These are phyloP conservation scores for Homarus gammarus DNA, from an alignment of 2,888 invertebrate genomes.

Conservation along the genomic window DNA sequence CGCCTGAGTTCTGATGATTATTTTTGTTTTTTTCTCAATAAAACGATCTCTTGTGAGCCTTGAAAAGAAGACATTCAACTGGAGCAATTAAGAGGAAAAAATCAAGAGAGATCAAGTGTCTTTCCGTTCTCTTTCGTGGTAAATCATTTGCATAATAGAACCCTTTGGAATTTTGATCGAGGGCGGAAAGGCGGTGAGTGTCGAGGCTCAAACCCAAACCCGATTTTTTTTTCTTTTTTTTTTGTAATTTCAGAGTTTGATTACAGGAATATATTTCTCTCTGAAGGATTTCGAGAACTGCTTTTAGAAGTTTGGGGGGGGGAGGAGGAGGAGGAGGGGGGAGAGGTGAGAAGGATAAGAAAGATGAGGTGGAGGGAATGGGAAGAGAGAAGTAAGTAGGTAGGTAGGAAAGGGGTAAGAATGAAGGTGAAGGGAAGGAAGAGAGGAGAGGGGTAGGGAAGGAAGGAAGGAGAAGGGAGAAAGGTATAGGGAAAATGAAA, in stretches of 20 bases:
- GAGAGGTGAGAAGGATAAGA: no score
- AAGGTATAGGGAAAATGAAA: not conserved
- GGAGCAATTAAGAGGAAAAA: constrained; percentile 68
- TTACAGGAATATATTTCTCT: constrained; percentile 53
- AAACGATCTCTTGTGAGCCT: constrained; percentile 23
- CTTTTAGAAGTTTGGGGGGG: constrained; percentile 3
- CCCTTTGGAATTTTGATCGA: constrained; percentile 53
- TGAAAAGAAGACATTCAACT: constrained; percentile 68
- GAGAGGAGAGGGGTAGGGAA: not conserved
- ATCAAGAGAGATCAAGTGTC: constrained; percentile 67
- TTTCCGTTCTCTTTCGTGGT: constrained; percentile 54
- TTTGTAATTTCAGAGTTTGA: constrained; percentile 35
- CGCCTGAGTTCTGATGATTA: constrained; percentile 32
- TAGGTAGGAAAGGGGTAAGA: no score
- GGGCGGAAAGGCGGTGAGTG: no score
- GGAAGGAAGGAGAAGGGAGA: not conserved
- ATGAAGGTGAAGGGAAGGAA: not conserved
- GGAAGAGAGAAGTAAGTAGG: no score
- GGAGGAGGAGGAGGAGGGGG: constrained; percentile 5
- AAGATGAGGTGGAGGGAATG: no score
- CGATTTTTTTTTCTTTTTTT: no score
- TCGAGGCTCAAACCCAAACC: no score
- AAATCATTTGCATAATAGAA: constrained; percentile 68
- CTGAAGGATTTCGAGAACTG: constrained; percentile 27
- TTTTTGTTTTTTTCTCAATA: constrained; percentile 61